phyloP scores from a whole-genome alignment of 2,797 vertebrate species.

The Scarus forsteni region DNA sequence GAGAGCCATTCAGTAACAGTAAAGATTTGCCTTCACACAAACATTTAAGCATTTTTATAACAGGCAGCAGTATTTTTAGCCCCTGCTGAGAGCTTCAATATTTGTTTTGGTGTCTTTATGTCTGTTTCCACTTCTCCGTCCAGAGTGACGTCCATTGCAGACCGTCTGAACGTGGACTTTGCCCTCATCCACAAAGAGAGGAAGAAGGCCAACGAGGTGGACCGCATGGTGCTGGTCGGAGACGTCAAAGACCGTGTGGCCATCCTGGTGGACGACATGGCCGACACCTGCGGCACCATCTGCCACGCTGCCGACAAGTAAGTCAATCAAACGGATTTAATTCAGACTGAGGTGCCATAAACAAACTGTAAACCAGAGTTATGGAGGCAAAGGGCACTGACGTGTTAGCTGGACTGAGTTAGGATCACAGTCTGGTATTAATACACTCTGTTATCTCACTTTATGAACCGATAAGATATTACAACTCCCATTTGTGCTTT shows the following conservation, averaged over 20 bases:
- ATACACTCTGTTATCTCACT: too few species aligned
- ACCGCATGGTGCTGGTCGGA: conserved; percentile 95
- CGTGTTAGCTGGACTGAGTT: neutral
- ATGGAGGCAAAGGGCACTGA: neutral
- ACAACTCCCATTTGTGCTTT: neutral
- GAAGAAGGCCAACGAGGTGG: conserved; percentile 96
- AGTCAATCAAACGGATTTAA: conserved; percentile 27
- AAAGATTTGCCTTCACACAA: too few species aligned
- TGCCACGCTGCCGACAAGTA: conserved; percentile 95
- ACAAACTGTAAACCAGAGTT: neutral
- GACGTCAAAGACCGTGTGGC: conserved; percentile 94
- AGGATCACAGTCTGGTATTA: neutral
- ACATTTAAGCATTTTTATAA: too few species aligned
- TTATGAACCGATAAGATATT: neutral
- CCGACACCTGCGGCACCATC: conserved; percentile 95
- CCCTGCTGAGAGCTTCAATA: too few species aligned
- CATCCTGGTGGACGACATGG: conserved; percentile 96
- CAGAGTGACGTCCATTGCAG: conserved; percentile 96
- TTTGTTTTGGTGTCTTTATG: too few species aligned
- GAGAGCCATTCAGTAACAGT: too few species aligned
- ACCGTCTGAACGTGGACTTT: conserved; percentile 95
- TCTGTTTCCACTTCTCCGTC: neutral
- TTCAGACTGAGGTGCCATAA: neutral
- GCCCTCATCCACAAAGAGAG: conserved; percentile 96
- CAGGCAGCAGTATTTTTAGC: too few species aligned